phyloP scores from a whole-genome alignment of 1,140 invertebrate genomes.

The Stratiolaelaps scimitus region DNA sequence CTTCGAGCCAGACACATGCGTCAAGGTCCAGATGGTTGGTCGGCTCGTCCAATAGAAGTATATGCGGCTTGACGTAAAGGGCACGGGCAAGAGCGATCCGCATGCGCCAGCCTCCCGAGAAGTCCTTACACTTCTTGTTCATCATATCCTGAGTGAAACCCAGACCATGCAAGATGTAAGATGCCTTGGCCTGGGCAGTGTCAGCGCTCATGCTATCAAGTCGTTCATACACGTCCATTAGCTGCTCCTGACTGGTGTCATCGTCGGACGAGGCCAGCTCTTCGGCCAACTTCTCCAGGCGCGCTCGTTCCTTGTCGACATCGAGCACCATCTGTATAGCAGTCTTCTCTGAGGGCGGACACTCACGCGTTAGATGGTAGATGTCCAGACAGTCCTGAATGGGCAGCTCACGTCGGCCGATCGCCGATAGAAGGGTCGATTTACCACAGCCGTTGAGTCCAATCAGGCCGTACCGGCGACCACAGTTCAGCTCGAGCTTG shows the following conservation, averaged over 20 bases:
- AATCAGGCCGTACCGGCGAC: slow-evolving; percentile 85
- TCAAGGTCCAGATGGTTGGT: slow-evolving; percentile 62
- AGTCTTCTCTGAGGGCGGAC: slow-evolving; percentile 75
- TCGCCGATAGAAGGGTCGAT: slow-evolving; percentile 75
- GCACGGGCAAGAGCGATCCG: slow-evolving; percentile 83
- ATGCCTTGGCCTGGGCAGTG: slow-evolving; percentile 83
- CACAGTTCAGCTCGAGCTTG: slow-evolving; percentile 89
- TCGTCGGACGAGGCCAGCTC: slow-evolving; percentile 70
- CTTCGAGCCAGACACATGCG: slow-evolving; percentile 98
- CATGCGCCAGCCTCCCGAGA: slow-evolving; percentile 98
- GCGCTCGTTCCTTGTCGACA: slow-evolving; percentile 83
- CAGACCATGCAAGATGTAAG: slow-evolving; percentile 85
- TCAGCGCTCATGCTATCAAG: slow-evolving; percentile 92
- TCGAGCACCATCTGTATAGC: slow-evolving; percentile 95
- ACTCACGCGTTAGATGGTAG: slow-evolving; percentile 90
- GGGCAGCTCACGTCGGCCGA: slow-evolving; percentile 86
- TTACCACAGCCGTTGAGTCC: slow-evolving; percentile 95
- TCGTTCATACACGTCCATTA: slow-evolving; percentile 95
- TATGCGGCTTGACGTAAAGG: slow-evolving; percentile 45
- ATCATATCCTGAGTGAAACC: slow-evolving; percentile 95
- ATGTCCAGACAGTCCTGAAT: slow-evolving; percentile 96
- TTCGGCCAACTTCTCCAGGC: slow-evolving; percentile 84
- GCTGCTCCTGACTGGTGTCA: slow-evolving; percentile 78
- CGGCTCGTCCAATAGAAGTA: slow-evolving; percentile 50
- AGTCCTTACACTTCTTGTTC: slow-evolving; percentile 73